Evolutionary conservation across 1,140 invertebrate species (phyloP).

Genomic region (Maniola jurtina): DNA sequence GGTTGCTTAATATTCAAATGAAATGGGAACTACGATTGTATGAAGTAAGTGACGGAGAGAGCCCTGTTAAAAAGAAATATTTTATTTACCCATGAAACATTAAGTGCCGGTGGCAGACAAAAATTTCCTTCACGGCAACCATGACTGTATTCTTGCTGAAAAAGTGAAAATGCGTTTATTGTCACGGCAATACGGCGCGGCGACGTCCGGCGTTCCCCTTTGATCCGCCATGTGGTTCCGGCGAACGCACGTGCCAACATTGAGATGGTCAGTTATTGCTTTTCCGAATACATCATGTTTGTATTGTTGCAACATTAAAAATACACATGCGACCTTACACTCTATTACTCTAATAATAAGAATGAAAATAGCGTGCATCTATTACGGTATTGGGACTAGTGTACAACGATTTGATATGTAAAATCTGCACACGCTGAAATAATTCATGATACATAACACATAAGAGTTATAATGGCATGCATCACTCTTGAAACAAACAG

Average conservation of each 20-base stretch:
- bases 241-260: conserved; percentile 34
- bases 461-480: conserved; percentile 8
- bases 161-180: conserved; percentile 19
- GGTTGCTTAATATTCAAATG: too few species aligned
- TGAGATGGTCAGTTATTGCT: conserved; percentile 39
- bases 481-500: not conserved
- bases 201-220: conserved; percentile 34
- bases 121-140: not conserved
- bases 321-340: not conserved
- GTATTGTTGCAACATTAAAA: conserved; percentile 3
- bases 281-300: conserved; percentile 31
- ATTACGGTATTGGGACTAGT: not conserved
- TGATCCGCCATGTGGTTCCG: conserved; percentile 45
- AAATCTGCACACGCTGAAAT: conserved; percentile 2
- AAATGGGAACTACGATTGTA: too few species aligned
- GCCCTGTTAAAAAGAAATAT: too few species aligned
- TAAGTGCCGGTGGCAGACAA: too few species aligned
- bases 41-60: too few species aligned
- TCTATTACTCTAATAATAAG: not conserved
- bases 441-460: not conserved
- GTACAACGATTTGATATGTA: conserved; percentile 9
- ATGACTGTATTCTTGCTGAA: conserved; percentile 14
- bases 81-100: too few species aligned
- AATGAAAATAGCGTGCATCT: not conserved
- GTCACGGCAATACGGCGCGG: conserved; percentile 19